Evolutionary conservation across 1,140 invertebrate genomes (phyloP).

Genomic region (Matsumurasca onukii): DNA sequence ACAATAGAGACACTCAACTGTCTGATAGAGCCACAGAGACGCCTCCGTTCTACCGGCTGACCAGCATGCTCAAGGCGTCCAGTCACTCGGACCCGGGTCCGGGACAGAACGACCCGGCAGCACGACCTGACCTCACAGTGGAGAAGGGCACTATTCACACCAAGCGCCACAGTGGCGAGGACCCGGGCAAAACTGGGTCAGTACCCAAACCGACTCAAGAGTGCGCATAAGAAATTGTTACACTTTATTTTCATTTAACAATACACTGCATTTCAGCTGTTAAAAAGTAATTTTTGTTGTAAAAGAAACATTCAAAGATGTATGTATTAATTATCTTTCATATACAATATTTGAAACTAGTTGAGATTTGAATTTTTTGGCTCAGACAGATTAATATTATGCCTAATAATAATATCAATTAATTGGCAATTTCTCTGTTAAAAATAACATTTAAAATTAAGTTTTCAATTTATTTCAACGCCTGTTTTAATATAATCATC

Average conservation of each 20-base stretch:
- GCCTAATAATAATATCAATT: too few relatives aligned
- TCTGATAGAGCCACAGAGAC: slow-evolving; percentile 95
- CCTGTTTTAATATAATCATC: too few relatives aligned
- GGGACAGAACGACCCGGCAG: slow-evolving; percentile 42
- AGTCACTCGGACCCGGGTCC: slow-evolving; percentile 57
- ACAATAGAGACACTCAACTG: slow-evolving; percentile 95
- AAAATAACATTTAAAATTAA: too few relatives aligned
- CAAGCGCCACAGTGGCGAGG: slow-evolving; percentile 92
- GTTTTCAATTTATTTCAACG: too few relatives aligned
- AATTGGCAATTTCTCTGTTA: too few relatives aligned
- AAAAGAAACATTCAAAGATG: too few relatives aligned
- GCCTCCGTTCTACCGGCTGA: slow-evolving; percentile 86
- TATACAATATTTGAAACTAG: too few relatives aligned
- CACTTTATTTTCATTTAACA: not conserved
- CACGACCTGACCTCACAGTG: slow-evolving; percentile 56
- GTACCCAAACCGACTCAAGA: slow-evolving; percentile 16
- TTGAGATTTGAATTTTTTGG: too few relatives aligned
- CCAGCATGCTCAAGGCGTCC: slow-evolving; percentile 86
- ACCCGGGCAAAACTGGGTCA: slow-evolving; percentile 58
- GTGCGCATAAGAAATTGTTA: not conserved
- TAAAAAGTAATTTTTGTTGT: too few relatives aligned
- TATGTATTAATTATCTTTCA: too few relatives aligned
- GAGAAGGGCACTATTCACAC: slow-evolving; percentile 96
- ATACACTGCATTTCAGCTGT: not conserved
- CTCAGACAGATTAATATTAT: too few relatives aligned